A percentile compares a stretch with the other conserved stretches of the same genome.
Evolutionary conservation across 2,888 invertebrate genomes (phyloP).

Genomic region (Brachypterus glaber): DNA sequence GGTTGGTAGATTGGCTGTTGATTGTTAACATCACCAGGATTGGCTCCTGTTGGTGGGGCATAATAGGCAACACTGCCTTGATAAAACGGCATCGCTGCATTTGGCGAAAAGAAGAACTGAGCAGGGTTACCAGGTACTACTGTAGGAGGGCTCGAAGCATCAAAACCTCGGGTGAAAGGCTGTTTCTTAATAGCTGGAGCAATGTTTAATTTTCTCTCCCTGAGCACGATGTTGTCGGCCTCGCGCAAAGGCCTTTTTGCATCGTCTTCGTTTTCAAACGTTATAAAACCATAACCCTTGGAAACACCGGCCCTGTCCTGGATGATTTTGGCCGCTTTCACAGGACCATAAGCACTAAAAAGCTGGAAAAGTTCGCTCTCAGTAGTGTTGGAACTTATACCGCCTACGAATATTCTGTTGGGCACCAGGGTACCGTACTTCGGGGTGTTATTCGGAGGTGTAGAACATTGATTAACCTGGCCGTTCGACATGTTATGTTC

Average conservation of each 20-base stretch:
- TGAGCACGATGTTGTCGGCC: conserved; percentile 67
- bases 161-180: conserved; percentile 47
- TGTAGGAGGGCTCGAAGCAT: conserved; percentile 46
- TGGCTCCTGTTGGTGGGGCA: conserved; percentile 26
- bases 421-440: conserved; percentile 73
- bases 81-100: conserved; percentile 37
- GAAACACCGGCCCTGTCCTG: conserved; percentile 90
- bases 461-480: too few species aligned
- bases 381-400: conserved; percentile 86
- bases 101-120: conserved; percentile 39
- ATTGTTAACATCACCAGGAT: conserved; percentile 32
- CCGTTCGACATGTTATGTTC: too few species aligned
- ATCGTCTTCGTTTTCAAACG: conserved; percentile 81
- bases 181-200: conserved; percentile 82
- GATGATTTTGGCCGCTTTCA: conserved; percentile 89
- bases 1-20: conserved; percentile 38
- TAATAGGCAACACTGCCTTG: conserved; percentile 38
- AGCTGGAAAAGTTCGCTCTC: conserved; percentile 86
- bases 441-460: too few species aligned
- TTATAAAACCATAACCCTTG: conserved; percentile 82
- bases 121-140: conserved; percentile 39
- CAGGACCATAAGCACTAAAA: conserved; percentile 82
- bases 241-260: conserved; percentile 64
- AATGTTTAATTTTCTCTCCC: conserved; percentile 75
- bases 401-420: conserved; percentile 93